Conservation (phyloP, 2,888 invertebrate genomes). For the Torymus tubicola region DNA sequence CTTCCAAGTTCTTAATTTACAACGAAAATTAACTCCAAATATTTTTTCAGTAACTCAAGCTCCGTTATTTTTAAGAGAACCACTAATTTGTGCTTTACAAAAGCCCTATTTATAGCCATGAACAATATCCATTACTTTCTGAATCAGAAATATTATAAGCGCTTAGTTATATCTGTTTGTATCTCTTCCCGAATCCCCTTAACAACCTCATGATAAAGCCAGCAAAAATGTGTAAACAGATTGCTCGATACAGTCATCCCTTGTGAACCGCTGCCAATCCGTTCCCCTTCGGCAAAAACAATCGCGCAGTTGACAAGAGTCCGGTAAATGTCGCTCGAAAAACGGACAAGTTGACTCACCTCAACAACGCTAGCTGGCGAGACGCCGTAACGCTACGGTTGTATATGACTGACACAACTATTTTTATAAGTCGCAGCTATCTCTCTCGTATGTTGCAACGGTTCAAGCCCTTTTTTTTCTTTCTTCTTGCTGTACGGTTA, state of each 20-base stretch:
- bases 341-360: slow-evolving; percentile 46
- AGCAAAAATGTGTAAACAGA: slow-evolving; percentile 44
- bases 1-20: no score
- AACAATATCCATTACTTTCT: slow-evolving; percentile 9
- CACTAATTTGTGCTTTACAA: no score
- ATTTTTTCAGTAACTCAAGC: no score
- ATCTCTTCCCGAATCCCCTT: background rate
- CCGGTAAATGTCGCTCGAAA: slow-evolving; percentile 4
- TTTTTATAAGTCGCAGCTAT: slow-evolving; percentile 52
- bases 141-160: slow-evolving; percentile 17
- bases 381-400: background rate
- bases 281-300: background rate
- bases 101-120: slow-evolving; percentile 28
- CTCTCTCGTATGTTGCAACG: slow-evolving; percentile 45
- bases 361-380: slow-evolving; percentile 7
- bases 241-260: slow-evolving; percentile 31
- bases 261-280: slow-evolving; percentile 24
- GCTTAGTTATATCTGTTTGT: background rate
- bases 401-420: slow-evolving; percentile 55
- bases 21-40: no score
- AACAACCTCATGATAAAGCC: slow-evolving; percentile 19
- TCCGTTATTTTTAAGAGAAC: no score
- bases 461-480: slow-evolving; percentile 36
- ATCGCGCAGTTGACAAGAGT: background rate
- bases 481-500: slow-evolving; percentile 31